A percentile compares a stretch with the other conserved stretches of the same genome.
Evolutionary conservation across 2,113 vertebrate genomes (phyloP).

Genomic region (Corythaeola cristata): DNA sequence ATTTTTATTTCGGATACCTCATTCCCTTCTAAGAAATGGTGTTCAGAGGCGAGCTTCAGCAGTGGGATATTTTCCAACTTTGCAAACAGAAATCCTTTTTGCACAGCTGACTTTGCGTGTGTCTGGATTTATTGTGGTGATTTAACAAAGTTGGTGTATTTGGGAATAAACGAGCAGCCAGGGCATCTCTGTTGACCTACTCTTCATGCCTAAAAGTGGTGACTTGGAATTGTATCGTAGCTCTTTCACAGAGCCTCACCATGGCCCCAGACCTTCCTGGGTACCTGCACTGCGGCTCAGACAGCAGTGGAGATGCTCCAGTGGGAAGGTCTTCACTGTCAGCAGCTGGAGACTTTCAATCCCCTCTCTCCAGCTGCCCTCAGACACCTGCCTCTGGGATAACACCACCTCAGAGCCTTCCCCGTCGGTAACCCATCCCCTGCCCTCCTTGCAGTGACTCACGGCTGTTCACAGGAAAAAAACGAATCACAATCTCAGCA

Average conservation of each 20-base stretch:
- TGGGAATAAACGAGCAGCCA: neutral
- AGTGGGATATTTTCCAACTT: neutral
- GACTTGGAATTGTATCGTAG: neutral
- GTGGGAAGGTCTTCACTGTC: neutral
- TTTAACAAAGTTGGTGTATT: neutral
- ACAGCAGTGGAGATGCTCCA: neutral
- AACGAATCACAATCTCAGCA: neutral
- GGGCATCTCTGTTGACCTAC: neutral
- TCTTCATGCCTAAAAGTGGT: neutral
- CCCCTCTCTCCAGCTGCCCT: neutral
- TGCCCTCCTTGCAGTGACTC: neutral
- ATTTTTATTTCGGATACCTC: neutral
- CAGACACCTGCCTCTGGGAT: neutral
- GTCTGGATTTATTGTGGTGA: neutral
- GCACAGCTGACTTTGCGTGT: rapidly evolving
- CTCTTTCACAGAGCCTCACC: neutral
- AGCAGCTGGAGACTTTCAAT: neutral
- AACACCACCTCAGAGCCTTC: neutral
- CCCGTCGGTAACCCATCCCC: neutral
- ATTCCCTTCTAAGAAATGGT: neutral
- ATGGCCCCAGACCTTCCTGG: neutral
- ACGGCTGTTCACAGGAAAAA: neutral
- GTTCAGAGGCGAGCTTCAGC: neutral
- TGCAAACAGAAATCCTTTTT: neutral
- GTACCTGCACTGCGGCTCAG: neutral